These are phyloP conservation scores for Eupithecia dodoneata DNA, from an alignment of 2,888 invertebrate species.

Conservation along the genomic window DNA sequence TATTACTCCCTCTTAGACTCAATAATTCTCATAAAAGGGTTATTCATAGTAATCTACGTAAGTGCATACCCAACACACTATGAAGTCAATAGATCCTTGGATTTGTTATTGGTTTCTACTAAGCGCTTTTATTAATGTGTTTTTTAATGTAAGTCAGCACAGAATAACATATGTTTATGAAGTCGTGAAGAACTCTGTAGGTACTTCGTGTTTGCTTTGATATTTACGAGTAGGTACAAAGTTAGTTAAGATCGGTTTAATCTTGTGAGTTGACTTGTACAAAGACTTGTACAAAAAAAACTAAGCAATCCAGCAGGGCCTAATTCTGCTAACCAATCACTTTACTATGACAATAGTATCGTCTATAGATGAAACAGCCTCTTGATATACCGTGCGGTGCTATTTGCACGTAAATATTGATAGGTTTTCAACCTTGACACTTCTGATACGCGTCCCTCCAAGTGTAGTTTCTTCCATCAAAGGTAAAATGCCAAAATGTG, in stretches of 20 bases:
- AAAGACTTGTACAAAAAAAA: conserved; percentile 1
- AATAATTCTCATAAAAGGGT: no score
- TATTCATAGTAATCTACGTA: no score
- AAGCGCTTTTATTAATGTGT: background rate
- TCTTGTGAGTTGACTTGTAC: background rate
- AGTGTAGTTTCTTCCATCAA: no score
- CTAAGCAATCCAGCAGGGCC: background rate
- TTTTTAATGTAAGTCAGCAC: background rate
- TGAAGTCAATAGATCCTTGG: background rate
- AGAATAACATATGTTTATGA: background rate
- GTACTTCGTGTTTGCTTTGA: background rate
- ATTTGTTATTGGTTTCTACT: background rate
- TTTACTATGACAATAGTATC: no score
- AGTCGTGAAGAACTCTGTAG: background rate
- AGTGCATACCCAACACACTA: background rate
- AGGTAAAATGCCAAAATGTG: no score
- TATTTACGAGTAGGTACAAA: background rate
- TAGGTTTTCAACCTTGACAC: no score
- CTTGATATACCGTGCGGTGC: no score
- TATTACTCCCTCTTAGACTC: no score
- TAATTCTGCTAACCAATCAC: no score
- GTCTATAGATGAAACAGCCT: no score
- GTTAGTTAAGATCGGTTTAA: background rate
- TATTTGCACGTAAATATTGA: no score
- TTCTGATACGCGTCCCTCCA: no score